phyloP scores from a whole-genome alignment of 2,113 vertebrate genomes.

The Cynopterus brachyotis region DNA sequence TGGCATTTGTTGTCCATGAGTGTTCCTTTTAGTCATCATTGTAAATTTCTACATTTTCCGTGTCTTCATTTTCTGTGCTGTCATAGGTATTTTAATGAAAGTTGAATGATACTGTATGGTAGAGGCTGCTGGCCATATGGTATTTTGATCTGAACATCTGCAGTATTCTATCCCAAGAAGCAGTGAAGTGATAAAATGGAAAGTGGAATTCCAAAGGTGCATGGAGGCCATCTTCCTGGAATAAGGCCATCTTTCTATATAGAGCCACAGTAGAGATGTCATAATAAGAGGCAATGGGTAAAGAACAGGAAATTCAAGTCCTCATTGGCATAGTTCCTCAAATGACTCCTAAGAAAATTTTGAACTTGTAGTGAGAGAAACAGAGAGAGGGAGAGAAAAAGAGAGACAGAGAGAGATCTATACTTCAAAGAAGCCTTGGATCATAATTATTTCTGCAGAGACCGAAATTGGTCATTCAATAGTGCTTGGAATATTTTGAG shows the following conservation, averaged over 20 bases:
- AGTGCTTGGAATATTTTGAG: constrained; percentile 53
- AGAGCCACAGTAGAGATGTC: neutral
- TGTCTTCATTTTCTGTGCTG: neutral
- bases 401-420: neutral
- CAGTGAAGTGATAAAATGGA: neutral
- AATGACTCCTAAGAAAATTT: constrained; percentile 29
- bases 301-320: neutral
- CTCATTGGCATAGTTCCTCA: neutral
- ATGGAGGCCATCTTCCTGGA: neutral
- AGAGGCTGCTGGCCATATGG: neutral
- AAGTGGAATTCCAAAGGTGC: neutral
- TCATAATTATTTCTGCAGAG: constrained; percentile 56
- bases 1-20: neutral
- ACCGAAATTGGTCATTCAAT: constrained; percentile 48
- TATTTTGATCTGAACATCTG: constrained; percentile 1
- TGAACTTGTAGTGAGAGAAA: neutral
- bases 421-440: neutral
- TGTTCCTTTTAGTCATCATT: neutral
- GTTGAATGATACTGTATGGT: neutral
- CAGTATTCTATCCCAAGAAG: neutral
- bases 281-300: neutral
- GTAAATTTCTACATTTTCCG: neutral
- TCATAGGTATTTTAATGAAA: constrained; percentile 6
- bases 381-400: neutral
- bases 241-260: neutral